These are phyloP conservation scores for Apamea anceps DNA, from an alignment of 2,888 invertebrate species.

Conservation along the genomic window DNA sequence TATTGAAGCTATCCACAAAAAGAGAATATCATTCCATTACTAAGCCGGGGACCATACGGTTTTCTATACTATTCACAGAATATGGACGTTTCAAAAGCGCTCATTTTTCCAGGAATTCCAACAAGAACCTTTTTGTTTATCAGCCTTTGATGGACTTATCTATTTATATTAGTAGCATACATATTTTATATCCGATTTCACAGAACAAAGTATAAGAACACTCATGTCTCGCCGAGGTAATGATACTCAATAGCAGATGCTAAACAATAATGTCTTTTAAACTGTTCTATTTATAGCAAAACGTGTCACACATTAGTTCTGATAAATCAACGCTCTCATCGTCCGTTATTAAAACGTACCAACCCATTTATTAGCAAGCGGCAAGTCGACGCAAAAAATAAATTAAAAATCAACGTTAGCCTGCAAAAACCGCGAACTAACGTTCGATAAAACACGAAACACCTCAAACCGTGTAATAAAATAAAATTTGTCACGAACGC, in stretches of 20 bases:
- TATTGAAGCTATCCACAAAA: constrained; percentile 16
- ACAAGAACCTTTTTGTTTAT: constrained; percentile 5
- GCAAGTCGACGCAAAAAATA: constrained; percentile 6
- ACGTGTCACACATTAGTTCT: constrained; percentile 43
- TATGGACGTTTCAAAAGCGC: constrained; percentile 5
- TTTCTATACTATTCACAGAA: constrained; percentile 32
- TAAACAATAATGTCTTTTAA: constrained; percentile 49
- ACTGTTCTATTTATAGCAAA: constrained; percentile 57
- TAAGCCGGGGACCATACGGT: constrained; percentile 6
- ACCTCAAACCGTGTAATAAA: constrained; percentile 73
- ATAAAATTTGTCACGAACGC: constrained; percentile 81
- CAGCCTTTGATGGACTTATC: constrained; percentile 11
- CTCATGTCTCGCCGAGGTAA: background rate
- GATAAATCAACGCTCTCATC: constrained; percentile 42
- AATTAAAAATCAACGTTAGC: constrained; percentile 44
- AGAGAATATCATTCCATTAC: constrained; percentile 18
- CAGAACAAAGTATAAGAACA: constrained; percentile 3
- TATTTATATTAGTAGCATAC: background rate
- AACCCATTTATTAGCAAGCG: constrained; percentile 22
- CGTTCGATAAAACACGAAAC: constrained; percentile 63
- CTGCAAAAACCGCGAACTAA: constrained; percentile 47
- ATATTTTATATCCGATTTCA: constrained; percentile 5
- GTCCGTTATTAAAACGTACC: constrained; percentile 43
- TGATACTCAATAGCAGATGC: constrained; percentile 29
- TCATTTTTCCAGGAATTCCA: constrained; percentile 11